Evolutionary conservation across 2,113 vertebrate species (phyloP).

Genomic region (Lophura nycthemera): DNA sequence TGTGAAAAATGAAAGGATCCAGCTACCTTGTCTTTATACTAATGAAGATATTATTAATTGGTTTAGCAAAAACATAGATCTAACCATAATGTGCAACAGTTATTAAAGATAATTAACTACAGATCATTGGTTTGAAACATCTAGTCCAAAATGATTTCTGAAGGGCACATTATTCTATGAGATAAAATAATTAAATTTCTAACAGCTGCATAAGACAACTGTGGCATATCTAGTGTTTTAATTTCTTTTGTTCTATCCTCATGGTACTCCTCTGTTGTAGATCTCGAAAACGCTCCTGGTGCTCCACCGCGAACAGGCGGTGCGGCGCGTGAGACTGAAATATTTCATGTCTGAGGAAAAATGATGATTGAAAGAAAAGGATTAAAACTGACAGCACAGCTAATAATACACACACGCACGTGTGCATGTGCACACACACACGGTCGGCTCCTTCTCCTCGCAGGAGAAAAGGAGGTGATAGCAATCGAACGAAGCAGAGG

Average conservation of each 20-base stretch:
- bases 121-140: conserved; percentile 90
- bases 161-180: conserved; percentile 89
- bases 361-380: conserved; percentile 80
- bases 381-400: conserved; percentile 75
- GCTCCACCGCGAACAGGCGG: conserved; percentile 73
- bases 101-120: conserved; percentile 92
- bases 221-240: conserved; percentile 82
- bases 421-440: conserved; percentile 43
- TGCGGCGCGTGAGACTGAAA: conserved; percentile 74
- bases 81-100: conserved; percentile 90
- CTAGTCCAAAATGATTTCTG: conserved; percentile 90
- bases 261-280: conserved; percentile 76
- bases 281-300: conserved; percentile 76
- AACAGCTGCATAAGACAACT: conserved; percentile 85
- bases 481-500: conserved; percentile 55
- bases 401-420: conserved; percentile 73
- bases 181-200: conserved; percentile 92
- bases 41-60: conserved; percentile 92
- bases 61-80: conserved; percentile 91
- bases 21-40: conserved; percentile 89
- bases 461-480: conserved; percentile 22
- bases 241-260: conserved; percentile 87
- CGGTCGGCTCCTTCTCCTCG: conserved; percentile 40
- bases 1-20: conserved; percentile 88
- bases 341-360: conserved; percentile 79